These are phyloP conservation scores for Thecophora atra DNA, from an alignment of 2,888 invertebrate species.

Conservation along the genomic window DNA sequence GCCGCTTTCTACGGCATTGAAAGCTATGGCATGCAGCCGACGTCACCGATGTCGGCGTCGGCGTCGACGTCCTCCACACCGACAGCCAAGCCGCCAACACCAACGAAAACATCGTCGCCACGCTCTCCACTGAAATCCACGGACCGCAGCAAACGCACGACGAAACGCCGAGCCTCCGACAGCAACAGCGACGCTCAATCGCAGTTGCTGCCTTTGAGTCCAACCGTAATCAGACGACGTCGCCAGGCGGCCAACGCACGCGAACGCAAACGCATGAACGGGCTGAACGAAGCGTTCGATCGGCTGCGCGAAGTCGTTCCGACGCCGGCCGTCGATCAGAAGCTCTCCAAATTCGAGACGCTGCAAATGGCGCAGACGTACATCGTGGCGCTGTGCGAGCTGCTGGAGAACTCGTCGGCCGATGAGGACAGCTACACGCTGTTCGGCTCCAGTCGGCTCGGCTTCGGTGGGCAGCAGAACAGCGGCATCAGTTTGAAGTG, in stretches of 20 bases:
- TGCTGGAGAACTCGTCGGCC: slow-evolving; percentile 67
- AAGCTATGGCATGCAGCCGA: not conserved
- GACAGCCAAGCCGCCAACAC: slow-evolving; percentile 2
- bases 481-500: slow-evolving; percentile 18
- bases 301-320: slow-evolving; percentile 77
- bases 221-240: slow-evolving; percentile 70
- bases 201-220: slow-evolving; percentile 62
- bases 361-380: slow-evolving; percentile 84
- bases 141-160: not conserved
- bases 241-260: slow-evolving; percentile 79
- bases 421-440: slow-evolving; percentile 29
- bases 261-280: slow-evolving; percentile 79
- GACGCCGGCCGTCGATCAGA: slow-evolving; percentile 75
- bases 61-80: slow-evolving; percentile 11
- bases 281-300: slow-evolving; percentile 81
- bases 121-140: not conserved
- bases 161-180: not conserved
- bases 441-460: not conserved
- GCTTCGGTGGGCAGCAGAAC: not conserved
- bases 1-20: slow-evolving; percentile 35
- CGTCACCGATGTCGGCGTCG: not conserved
- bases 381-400: slow-evolving; percentile 75
- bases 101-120: not conserved
- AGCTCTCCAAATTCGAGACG: slow-evolving; percentile 80
- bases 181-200: slow-evolving; percentile 20